phyloP scores from a whole-genome alignment of 2,113 vertebrate genomes.

The Eurypyga helias region DNA sequence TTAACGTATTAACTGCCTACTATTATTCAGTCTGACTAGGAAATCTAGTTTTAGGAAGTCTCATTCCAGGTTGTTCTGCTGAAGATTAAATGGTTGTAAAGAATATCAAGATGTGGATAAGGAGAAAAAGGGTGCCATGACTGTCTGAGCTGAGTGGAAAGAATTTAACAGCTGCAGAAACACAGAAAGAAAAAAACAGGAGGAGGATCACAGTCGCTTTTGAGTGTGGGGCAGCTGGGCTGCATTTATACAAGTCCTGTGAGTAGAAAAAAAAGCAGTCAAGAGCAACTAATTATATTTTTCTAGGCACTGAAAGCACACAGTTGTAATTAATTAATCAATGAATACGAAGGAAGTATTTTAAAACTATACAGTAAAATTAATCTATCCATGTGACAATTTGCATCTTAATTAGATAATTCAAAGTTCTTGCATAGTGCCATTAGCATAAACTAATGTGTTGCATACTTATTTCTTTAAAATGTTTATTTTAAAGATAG shows the following conservation, averaged over 20 bases:
- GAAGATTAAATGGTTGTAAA: conserved; percentile 8
- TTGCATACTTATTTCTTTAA: not conserved
- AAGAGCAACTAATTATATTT: not conserved
- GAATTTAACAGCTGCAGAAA: conserved; percentile 42
- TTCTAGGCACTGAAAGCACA: not conserved
- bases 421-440: not conserved
- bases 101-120: not conserved
- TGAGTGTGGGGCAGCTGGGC: not conserved
- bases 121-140: not conserved
- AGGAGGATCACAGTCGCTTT: not conserved
- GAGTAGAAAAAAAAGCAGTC: not conserved
- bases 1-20: not conserved
- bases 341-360: not conserved
- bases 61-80: not conserved
- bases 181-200: not conserved
- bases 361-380: not conserved
- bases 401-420: not conserved
- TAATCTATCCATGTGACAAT: not conserved
- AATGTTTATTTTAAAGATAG: not conserved
- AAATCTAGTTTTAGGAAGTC: not conserved
- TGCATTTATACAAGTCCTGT: not conserved
- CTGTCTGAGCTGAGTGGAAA: not conserved
- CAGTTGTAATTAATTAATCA: not conserved
- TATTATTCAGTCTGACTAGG: not conserved
- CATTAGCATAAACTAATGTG: not conserved